phyloP scores from a whole-genome alignment of 2,797 vertebrate species.

The Alectoris magna region DNA sequence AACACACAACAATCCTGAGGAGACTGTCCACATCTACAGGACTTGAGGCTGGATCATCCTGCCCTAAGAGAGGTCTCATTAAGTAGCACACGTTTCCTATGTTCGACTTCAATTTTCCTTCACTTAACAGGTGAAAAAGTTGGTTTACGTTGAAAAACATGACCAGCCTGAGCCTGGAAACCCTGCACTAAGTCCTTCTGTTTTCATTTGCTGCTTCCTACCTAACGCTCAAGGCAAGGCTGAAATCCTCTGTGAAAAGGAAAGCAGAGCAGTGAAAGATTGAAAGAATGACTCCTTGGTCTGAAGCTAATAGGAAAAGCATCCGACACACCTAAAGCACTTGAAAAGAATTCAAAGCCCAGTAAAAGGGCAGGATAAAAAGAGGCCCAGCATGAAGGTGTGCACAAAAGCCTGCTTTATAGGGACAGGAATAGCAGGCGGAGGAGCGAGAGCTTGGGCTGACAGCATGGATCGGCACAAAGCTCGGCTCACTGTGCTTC shows the following conservation, averaged over 20 bases:
- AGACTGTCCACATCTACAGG: accelerated
- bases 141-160: accelerated
- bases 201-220: neutral
- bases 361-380: neutral
- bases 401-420: accelerated
- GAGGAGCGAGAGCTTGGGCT: neutral
- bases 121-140: accelerated
- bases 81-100: accelerated
- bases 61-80: neutral
- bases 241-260: neutral
- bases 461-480: accelerated
- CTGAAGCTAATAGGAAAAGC: neutral
- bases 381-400: neutral
- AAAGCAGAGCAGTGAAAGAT: neutral
- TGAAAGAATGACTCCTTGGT: neutral
- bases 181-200: neutral
- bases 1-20: neutral
- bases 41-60: no score
- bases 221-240: neutral
- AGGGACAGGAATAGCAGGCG: neutral
- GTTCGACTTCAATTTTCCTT: neutral
- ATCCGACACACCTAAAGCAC: neutral
- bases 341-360: neutral
- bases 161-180: neutral
- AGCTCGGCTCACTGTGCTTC: neutral